phyloP scores from a whole-genome alignment of 23 tunicate genomes.

The Aplidium turbinatum region DNA sequence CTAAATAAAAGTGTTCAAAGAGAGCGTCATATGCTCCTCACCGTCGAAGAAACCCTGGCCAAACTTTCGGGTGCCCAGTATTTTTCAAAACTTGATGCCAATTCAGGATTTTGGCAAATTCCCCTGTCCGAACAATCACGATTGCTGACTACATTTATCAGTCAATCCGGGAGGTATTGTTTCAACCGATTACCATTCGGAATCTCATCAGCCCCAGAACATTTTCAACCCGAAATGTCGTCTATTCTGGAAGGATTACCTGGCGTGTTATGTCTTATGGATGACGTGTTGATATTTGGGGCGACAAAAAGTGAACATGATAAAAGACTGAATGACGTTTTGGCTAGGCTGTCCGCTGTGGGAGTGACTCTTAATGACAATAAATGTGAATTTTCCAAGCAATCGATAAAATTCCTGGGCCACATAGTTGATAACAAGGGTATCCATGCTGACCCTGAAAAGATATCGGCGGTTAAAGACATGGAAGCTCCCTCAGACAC shows the following conservation, averaged over 20 bases:
- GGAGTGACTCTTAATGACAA: slow-evolving; percentile 15
- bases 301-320: slow-evolving; percentile 3
- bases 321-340: slow-evolving; percentile 1
- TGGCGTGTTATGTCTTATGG: slow-evolving; percentile 13
- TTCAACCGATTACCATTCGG: slow-evolving; percentile 48
- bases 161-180: slow-evolving; percentile 31
- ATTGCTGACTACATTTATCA: slow-evolving; percentile 32
- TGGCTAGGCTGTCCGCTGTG: neutral
- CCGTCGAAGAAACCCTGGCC: slow-evolving; percentile 31
- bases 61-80: slow-evolving; percentile 22
- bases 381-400: slow-evolving; percentile 19
- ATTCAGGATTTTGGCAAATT: slow-evolving; percentile 58
- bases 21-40: slow-evolving; percentile 27
- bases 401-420: neutral
- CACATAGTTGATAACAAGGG: neutral
- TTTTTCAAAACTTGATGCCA: slow-evolving; percentile 45
- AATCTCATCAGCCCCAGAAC: slow-evolving; percentile 37
- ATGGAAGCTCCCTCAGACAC: slow-evolving; percentile 15
- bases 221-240: slow-evolving; percentile 31
- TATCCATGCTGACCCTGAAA: slow-evolving; percentile 13
- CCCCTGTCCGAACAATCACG: slow-evolving; percentile 10
- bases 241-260: neutral
- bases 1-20: slow-evolving; percentile 25
- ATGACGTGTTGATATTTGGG: slow-evolving; percentile 9
- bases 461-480: neutral